phyloP scores from a whole-genome alignment of 1,140 invertebrate genomes.

The Diorhabda elongata region DNA sequence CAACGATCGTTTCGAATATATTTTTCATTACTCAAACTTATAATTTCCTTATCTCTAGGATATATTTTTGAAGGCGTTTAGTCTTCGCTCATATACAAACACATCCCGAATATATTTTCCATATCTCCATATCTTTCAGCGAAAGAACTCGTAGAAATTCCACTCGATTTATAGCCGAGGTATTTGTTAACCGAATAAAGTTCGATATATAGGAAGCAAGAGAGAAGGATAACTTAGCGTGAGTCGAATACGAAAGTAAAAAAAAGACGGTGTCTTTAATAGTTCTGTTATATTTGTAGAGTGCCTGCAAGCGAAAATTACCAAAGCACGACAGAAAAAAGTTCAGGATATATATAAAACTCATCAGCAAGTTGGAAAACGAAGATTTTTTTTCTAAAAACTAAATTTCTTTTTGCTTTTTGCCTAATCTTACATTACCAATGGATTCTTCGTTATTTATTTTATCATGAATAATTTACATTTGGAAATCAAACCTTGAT shows the following conservation, averaged over 20 bases:
- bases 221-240: conserved; percentile 10
- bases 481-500: no score
- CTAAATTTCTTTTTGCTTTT: no score
- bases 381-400: no score
- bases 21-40: not conserved
- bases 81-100: not conserved
- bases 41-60: not conserved
- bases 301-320: not conserved
- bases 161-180: conserved; percentile 7
- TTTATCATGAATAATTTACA: no score
- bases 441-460: no score
- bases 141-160: conserved; percentile 2
- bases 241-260: conserved; percentile 9
- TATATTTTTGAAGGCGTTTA: not conserved
- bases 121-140: not conserved
- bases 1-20: not conserved
- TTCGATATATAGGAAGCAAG: conserved; percentile 7
- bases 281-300: conserved; percentile 8
- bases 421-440: no score
- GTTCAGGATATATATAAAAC: no score
- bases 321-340: no score
- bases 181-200: conserved; percentile 14
- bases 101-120: not conserved
- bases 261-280: conserved; percentile 10
- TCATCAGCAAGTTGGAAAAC: no score